Base-by-base conservation (phyloP, 2,797 vertebrate species). In the Phoebastria nigripes region DNA sequence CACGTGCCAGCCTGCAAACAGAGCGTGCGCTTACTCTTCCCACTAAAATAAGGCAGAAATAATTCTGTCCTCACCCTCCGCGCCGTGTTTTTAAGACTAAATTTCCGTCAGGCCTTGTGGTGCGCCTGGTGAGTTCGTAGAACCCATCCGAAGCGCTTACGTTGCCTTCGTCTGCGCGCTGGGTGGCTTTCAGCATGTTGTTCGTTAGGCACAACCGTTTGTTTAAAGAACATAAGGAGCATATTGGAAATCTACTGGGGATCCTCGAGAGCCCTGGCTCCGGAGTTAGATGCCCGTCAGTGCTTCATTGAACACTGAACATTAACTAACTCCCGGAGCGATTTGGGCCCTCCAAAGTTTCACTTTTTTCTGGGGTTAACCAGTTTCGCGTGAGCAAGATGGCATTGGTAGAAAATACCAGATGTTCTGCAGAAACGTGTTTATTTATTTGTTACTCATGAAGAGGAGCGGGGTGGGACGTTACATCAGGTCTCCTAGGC, bases 61-160 rank as follows among this genome's bases (percentile, higher is more conserved):
- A 31, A 24, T 33, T 35, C 25, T 31, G 19, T 54, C 15, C 52
- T 77, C 9, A 3, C 10, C 5, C 7, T 52, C 47, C 1, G 1
- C 0, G 0, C 28, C 1, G 2, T 6, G 7, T 44, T 83, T 78
- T 24, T 15, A 19, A 39, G 39, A 25, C 4, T 21, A 2, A 44
- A 1, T 12, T 37, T 89, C 52, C 29, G 15, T 65, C 35, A 13
- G 54, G 65, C 49, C 21, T 61, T 73, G 31, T 0, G 0, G 52
- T 2, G 7, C 0, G 4, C n/a, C 20, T 2, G 2, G 0, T 9
- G 37, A 1, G 1, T 28, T 16, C 0, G 0, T 1, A 25, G 56
- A 71, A 61, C 37, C 33, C 1, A 0, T 19, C 28, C 2, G 6
- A 66, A 84, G 65, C 1, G 1, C 39, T 33, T 6, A 4, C 1